phyloP scores from a whole-genome alignment of 2,113 vertebrate species.

The Callionymus lyra region DNA sequence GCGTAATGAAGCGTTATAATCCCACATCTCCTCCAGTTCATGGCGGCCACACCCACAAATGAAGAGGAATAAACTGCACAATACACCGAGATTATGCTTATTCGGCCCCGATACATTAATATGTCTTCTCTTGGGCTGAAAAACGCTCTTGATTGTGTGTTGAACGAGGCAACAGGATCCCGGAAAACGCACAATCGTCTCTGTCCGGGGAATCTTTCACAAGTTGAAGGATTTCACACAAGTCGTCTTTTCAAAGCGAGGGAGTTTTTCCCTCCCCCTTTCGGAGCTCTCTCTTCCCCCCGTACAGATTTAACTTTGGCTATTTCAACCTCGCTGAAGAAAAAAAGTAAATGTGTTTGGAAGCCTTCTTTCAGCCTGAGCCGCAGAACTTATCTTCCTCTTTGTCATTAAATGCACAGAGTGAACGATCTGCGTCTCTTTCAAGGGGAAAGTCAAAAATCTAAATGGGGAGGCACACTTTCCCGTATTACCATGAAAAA shows the following conservation, averaged over 20 bases:
- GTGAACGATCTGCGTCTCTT: slow-evolving; percentile 50
- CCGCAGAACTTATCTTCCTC: slow-evolving; percentile 58
- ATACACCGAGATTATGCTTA: slow-evolving; percentile 47
- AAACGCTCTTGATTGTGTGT: slow-evolving; percentile 46
- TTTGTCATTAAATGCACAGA: slow-evolving; percentile 54
- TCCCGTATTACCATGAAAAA: slow-evolving; percentile 58
- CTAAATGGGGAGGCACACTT: slow-evolving; percentile 47
- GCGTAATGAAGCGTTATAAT: slow-evolving; percentile 50
- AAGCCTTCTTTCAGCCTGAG: slow-evolving; percentile 53
- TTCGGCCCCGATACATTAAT: slow-evolving; percentile 46
- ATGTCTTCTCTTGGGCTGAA: slow-evolving; percentile 42
- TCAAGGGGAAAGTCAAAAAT: slow-evolving; percentile 48
- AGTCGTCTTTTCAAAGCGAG: slow-evolving; percentile 44
- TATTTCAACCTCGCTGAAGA: slow-evolving; percentile 47
- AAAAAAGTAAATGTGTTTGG: slow-evolving; percentile 45
- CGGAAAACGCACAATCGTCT: slow-evolving; percentile 45
- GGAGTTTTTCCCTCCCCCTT: slow-evolving; percentile 19
- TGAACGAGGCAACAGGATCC: slow-evolving; percentile 51
- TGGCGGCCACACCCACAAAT: slow-evolving; percentile 35
- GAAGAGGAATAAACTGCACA: slow-evolving; percentile 33
- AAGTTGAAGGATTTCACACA: slow-evolving; percentile 55
- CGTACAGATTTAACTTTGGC: slow-evolving; percentile 44
- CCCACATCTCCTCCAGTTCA: slow-evolving; percentile 20
- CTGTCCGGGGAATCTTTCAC: slow-evolving; percentile 50
- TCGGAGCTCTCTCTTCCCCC: neutral